Evolutionary conservation across 2,888 invertebrate genomes (phyloP), one percentile per base, ranked within the genome.

Genomic region (Eupithecia vulgata): DNA sequence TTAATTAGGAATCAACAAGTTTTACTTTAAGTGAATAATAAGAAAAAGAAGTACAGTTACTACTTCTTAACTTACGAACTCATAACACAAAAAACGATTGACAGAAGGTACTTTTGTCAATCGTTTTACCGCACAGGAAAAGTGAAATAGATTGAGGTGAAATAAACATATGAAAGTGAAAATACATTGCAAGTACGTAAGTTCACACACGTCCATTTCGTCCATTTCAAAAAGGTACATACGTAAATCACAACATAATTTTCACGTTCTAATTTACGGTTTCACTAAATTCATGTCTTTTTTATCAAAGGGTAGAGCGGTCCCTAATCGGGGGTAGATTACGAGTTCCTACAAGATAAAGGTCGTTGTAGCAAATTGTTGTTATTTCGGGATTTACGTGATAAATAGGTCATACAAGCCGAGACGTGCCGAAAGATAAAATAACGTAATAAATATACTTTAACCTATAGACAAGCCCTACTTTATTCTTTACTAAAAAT

Each of bases 361-460:
- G 52, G 52, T 52, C 52, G 52, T 52, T 52, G 52, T 52, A 52
- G 21, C 52, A 52, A 52, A 52, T 52, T 52, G 52, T 52, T 52
- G 52, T 52, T 52, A 52, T 52, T 52, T 21, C 21, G 52, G 52
- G 52, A 52, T 52, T 21, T 52, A 52, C 7, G 10, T 52, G 52
- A 52, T 21, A 52, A 52, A 52, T 52, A 52, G 21, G 52, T n/a
- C 48, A 48, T 48, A n/a, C n/a, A 48, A 48, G n/a, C n/a, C 2
- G 48, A n/a, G 48, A 48, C 48, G 48, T 48, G 48, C n/a, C 48
- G 21, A 21, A 21, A 52, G n/a, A 52, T 21, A 48, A 48, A 48
- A 48, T 48, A 52, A 10, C n/a, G 25, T 25, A 21, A 1, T 21
- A 8, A 52, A 25, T 57, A 13, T 25, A 25, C 21, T 5, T 25